Evolutionary conservation across 2,797 vertebrate species (phyloP).

Genomic region (Pseudomugil gertrudae): DNA sequence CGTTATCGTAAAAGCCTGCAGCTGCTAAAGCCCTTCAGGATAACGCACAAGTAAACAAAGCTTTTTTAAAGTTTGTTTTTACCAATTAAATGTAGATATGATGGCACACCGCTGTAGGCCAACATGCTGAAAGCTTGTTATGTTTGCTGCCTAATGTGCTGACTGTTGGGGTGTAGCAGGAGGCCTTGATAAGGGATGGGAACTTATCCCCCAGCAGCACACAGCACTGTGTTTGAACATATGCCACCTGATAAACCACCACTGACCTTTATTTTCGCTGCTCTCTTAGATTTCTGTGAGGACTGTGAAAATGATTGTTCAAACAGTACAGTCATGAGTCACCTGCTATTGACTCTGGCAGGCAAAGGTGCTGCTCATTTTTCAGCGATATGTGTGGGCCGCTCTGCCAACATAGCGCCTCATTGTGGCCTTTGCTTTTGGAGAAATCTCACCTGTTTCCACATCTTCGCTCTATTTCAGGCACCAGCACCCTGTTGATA

Average conservation of each 20-base stretch:
- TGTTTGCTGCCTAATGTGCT: conserved; percentile 31
- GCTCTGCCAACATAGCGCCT: conserved; percentile 54
- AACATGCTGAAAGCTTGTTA: conserved; percentile 1
- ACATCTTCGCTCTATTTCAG: conserved; percentile 70
- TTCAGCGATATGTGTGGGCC: conserved; percentile 36
- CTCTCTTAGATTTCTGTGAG: conserved; percentile 76
- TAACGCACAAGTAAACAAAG: conserved; percentile 83
- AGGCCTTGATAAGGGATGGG: conserved; percentile 62
- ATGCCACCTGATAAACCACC: conserved; percentile 68
- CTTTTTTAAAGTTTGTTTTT: conserved; percentile 7
- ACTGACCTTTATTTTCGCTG: conserved; percentile 48
- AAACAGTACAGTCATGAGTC: conserved; percentile 74
- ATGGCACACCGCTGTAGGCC: conserved; percentile 2
- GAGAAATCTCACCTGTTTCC: conserved; percentile 53
- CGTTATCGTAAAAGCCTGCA: conserved; percentile 84
- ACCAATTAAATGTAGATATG: conserved; percentile 11
- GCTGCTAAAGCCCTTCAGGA: conserved; percentile 85
- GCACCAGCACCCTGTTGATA: conserved; percentile 88
- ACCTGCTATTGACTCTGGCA: conserved; percentile 50
- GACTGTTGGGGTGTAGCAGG: conserved; percentile 37
- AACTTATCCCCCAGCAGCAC: conserved; percentile 68
- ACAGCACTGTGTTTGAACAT: conserved; percentile 57
- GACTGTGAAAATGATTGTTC: conserved; percentile 78
- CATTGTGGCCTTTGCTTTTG: conserved; percentile 43
- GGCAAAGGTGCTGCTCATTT: conserved; percentile 53